Evolutionary conservation across 2,113 vertebrate genomes (phyloP), one percentile per base, ranked within the genome.

Genomic region (Periophthalmus modestus): DNA sequence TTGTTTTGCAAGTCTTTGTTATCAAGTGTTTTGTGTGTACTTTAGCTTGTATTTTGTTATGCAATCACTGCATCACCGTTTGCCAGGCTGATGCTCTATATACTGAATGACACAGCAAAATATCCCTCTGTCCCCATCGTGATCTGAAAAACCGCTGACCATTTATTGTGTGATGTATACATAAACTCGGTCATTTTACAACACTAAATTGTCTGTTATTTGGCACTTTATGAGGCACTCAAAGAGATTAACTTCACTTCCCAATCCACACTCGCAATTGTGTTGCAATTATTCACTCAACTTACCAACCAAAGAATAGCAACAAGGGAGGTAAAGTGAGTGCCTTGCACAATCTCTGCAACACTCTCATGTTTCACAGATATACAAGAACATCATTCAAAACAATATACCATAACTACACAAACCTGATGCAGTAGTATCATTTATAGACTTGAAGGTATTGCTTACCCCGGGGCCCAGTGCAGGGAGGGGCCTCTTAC

Each of bases 81-180:
- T 57, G 54, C 55, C 55, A 24, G 57, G 23, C 57, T 47, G 48
- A 16, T 1, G 52, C 19, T 21, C 2, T 78, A 1, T 14, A 18
- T 16, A 78, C 74, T 66, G 46, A 54, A 33, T 58, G 74, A 66
- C 57, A 77, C 57, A 59, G 57, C 57, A 24, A 59, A 59, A 57
- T 28, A 55, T 19, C 11, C 9, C 57, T 28, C 23, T 59, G 57
- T 24, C 57, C 57, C 24, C 57, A 59, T 28, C 13, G 57, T 28
- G 57, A 15, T 28, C 57, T 59, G 23, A 59, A 59, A 24, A 59
- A 28, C 0, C 5, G 57, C 57, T 28, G 12, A 15, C 57, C 23
- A 59, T 28, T 59, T 28, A 24, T 55, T 9, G 19, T 52, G 48
- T 55, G 52, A 55, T 11, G n/a, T 21, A 21, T 11, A 55, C 52